Percentiles rank a stretch among this genome's conserved stretches.
Evolutionary conservation across 2,113 vertebrate species (phyloP).

Genomic region (Plecturocebus donacophilus): DNA sequence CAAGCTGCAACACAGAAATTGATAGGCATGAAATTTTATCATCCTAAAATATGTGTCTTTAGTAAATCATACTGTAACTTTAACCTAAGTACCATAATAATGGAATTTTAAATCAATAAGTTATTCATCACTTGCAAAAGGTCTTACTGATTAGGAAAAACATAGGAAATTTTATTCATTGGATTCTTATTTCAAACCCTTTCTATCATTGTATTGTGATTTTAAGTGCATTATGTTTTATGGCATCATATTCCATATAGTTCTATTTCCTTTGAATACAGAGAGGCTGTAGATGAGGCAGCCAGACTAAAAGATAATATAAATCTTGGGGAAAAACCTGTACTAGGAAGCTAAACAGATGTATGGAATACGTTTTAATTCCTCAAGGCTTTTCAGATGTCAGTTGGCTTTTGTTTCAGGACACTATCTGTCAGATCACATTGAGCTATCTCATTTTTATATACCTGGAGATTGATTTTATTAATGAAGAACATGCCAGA

Average conservation of each 20-base stretch:
- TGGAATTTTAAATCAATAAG: conserved; percentile 47
- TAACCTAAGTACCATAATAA: background rate
- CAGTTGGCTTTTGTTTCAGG: conserved; percentile 69
- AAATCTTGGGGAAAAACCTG: conserved; percentile 5
- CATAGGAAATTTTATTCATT: background rate
- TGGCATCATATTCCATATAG: background rate
- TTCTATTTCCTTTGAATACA: background rate
- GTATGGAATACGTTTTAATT: conserved; percentile 69
- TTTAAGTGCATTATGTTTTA: conserved; percentile 18
- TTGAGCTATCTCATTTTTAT: conserved; percentile 72
- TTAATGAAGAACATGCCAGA: conserved; percentile 72
- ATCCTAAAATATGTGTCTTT: conserved; percentile 8
- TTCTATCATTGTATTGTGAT: background rate
- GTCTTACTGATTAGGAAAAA: background rate
- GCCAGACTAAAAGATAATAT: conserved; percentile 36
- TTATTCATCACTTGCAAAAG: conserved; percentile 7
- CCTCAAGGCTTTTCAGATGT: conserved; percentile 66
- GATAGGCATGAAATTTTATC: background rate
- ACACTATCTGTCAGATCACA: conserved; percentile 65
- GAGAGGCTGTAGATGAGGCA: conserved; percentile 30
- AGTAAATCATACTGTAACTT: background rate
- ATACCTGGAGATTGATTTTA: conserved; percentile 67
- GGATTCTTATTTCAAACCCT: conserved; percentile 18
- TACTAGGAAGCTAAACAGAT: conserved; percentile 74
- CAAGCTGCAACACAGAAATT: conserved; percentile 14